phyloP scores from a whole-genome alignment of 2,113 vertebrate genomes.

The Ancistrus triradiatus region DNA sequence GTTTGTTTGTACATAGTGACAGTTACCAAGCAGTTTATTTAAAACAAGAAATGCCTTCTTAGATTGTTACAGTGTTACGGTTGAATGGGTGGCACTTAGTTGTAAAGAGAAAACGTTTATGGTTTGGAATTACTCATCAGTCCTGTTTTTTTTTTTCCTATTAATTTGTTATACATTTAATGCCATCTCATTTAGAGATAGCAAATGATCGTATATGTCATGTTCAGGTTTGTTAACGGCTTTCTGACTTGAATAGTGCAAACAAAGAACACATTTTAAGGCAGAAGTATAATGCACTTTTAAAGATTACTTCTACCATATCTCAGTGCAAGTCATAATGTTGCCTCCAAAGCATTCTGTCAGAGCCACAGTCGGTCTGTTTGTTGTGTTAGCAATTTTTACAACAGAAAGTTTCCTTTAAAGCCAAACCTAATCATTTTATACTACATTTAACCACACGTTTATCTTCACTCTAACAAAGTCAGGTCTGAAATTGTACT shows the following conservation, averaged over 20 bases:
- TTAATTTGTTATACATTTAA: slow-evolving; percentile 22
- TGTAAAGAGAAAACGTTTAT: slow-evolving; percentile 9
- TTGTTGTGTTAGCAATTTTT: background rate
- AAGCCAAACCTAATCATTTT: slow-evolving; percentile 4
- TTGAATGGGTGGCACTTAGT: slow-evolving; percentile 30
- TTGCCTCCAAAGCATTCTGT: background rate
- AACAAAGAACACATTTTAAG: too few species aligned
- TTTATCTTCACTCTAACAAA: background rate
- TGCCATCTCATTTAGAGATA: background rate
- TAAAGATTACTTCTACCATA: too few species aligned
- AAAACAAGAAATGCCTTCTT: slow-evolving; percentile 41
- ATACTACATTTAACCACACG: background rate
- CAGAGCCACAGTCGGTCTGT: too few species aligned
- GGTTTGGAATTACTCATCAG: slow-evolving; percentile 27
- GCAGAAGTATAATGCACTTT: too few species aligned
- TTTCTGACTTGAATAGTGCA: too few species aligned
- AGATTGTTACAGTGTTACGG: slow-evolving; percentile 18
- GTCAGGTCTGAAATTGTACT: slow-evolving; percentile 12
- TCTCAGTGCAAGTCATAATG: too few species aligned
- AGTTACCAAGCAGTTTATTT: slow-evolving; percentile 47
- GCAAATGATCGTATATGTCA: too few species aligned
- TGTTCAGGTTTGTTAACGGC: too few species aligned
- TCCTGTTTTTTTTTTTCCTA: slow-evolving; percentile 12
- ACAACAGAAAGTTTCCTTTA: slow-evolving; percentile 1
- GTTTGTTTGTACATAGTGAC: slow-evolving; percentile 38